Evolutionary conservation across 2,113 vertebrate genomes (phyloP).

Genomic region (Hippocampus mohnikei): DNA sequence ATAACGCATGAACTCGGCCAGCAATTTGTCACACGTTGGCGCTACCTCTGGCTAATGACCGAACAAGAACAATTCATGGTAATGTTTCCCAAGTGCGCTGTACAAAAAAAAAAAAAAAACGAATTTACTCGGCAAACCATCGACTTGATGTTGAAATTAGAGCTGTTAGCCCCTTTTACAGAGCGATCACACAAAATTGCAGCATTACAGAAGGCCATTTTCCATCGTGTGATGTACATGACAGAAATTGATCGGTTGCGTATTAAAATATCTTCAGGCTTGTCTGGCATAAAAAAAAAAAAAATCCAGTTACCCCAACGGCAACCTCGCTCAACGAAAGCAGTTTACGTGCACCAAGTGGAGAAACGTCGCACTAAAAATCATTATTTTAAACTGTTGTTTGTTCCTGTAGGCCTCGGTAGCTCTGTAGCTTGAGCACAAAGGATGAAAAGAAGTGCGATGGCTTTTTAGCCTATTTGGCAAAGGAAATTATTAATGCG

Average conservation of each 20-base stretch:
- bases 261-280: too few species aligned
- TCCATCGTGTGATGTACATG: too few species aligned
- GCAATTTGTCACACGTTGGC: neutral
- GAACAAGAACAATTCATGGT: neutral
- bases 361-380: too few species aligned
- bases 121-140: neutral
- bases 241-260: too few species aligned
- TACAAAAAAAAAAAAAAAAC: neutral
- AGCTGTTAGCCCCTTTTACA: too few species aligned
- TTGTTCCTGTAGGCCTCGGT: neutral
- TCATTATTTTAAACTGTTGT: neutral
- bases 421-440: neutral
- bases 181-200: too few species aligned
- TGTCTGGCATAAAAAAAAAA: too few species aligned
- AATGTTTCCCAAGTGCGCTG: neutral
- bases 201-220: too few species aligned
- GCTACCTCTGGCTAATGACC: neutral
- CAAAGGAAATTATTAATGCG: constrained; percentile 20
- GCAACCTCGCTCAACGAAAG: too few species aligned
- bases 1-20: neutral
- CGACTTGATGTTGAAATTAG: neutral
- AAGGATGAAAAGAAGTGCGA: neutral
- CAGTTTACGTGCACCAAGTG: too few species aligned
- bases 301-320: too few species aligned
- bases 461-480: constrained; percentile 9